Base-by-base conservation (phyloP, 2,113 vertebrate species). In the Psilopsiagon aymara region DNA sequence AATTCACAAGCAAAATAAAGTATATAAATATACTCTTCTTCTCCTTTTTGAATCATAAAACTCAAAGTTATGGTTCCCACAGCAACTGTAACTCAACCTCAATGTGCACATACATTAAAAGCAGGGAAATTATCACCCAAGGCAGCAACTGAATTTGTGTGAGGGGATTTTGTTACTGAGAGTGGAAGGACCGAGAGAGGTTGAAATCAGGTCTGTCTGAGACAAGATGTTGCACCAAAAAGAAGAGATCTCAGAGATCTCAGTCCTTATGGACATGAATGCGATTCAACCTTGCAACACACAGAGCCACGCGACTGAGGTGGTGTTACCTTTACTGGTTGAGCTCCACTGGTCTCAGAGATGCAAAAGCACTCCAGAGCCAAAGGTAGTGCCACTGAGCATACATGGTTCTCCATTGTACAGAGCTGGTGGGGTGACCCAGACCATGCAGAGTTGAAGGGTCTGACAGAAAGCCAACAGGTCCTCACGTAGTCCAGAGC, bases 61-160 rank as follows among this genome's bases (percentile, higher is more conserved):
- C 43, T 82, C 79, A 64, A 95, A 96, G 93, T 93, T 95, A 92
- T 82, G 68, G 94, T 94, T 96, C 96, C 94, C 94, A 94, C 83
- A 95, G 92, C 95, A 97, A 92, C 94, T 59, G 57, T 95, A 96
- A 90, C 68, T 93, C 95, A 93, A 39, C 60, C 44, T 74, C 84
- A 89, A 81, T 89, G 90, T 92, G 70, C 92, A 84, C 33, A 89
- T 93, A 66, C 74, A 85, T 96, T 96, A 93, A 66, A 92, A 63
- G 66, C 68, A 70, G 67, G 90, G 70, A 94, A 94, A 94, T 88
- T 66, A 95, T 75, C 79, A 83, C 82, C 59, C 84, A 94, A 76
- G 17, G 46, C 75, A 83, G 82, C 80, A 79, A 77, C 1, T 53
- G 62, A 85, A n/a, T 82, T 10, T 24, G 24, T 5, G 64, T 52